Base-by-base conservation (phyloP, 1,140 invertebrate species). In the Pygmarrhopalites habei region DNA sequence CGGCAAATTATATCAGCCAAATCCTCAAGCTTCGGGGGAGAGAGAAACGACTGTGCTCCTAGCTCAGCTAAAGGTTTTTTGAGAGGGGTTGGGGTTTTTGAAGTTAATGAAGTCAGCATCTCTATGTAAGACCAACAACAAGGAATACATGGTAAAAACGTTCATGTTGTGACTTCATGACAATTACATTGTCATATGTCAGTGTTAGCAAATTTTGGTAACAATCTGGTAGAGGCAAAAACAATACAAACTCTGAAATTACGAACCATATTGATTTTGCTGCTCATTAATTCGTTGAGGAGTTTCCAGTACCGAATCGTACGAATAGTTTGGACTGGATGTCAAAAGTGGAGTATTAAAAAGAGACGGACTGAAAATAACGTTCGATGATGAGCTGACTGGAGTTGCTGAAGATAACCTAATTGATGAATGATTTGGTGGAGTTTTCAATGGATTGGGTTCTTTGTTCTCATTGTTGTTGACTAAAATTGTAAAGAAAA, bases 31-130 rank as follows among this genome's bases (percentile, higher is more conserved):
- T 66, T 65, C 0, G 58, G 53, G 2, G 66, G 66, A 29, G 60
- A 62, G 1, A 61, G 49, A 43, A 68, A 62, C 23, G 44, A 55
- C 23, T 63, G 62, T 10, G 51, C 35, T 43, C 66, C 62, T 10
- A 70, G 62, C 5, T 70, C 60, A 14, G 59, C 63, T 30, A 70
- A 64, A 5, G 66, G 64, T 30, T 62, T 60, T 43, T 68, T 71
- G 15, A 71, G 23, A 7, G 69, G 64, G 10, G 64, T 63, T n/a
- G 64, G 67, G 2, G 67, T 69, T 56, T 56, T 56, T 10, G 53
- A 56, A 23, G 5, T 28, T 52, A 35, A 56, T 19, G 44, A 47
- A n/a, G n/a, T n/a, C 17, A 47, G 44, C 28, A 39, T 35, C 5
- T 56, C 53, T 56, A 23, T n/a, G n/a, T n/a, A 53, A 53, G 5